Percentiles rank a stretch among this genome's conserved stretches.
These are phyloP conservation scores for Neoascia interrupta DNA, from an alignment of 2,888 invertebrate genomes.

Conservation along the genomic window DNA sequence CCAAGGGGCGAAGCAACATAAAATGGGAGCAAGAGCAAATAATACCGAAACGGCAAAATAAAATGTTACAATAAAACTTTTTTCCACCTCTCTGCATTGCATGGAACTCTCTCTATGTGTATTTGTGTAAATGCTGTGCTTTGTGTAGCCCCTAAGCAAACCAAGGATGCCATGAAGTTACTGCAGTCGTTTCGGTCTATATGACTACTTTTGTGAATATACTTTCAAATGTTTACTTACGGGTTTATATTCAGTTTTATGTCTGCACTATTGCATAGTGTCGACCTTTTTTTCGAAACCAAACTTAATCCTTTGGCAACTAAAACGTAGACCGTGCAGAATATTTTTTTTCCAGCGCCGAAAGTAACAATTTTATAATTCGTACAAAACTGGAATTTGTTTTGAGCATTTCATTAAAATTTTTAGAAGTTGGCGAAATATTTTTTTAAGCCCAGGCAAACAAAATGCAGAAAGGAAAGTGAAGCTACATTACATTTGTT, in stretches of 20 bases:
- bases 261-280: too few species aligned
- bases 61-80: conserved; percentile 63
- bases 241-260: conserved; percentile 58
- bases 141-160: conserved; percentile 36
- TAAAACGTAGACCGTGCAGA: conserved; percentile 7
- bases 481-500: too few species aligned
- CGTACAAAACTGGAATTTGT: too few species aligned
- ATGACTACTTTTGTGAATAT: conserved; percentile 62
- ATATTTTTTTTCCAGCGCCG: conserved; percentile 1
- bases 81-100: conserved; percentile 67
- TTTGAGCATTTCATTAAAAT: too few species aligned
- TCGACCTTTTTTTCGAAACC: neutral
- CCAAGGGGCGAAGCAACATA: conserved; percentile 8
- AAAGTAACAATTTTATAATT: conserved; percentile 36
- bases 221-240: conserved; percentile 64
- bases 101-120: too few species aligned
- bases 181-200: conserved; percentile 63
- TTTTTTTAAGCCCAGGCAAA: too few species aligned
- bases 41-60: conserved; percentile 53
- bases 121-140: conserved; percentile 31
- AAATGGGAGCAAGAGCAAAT: conserved; percentile 35
- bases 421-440: too few species aligned
- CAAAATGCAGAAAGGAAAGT: too few species aligned
- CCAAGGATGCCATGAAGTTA: conserved; percentile 57
- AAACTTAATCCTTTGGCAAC: neutral